Conservation (phyloP, 2,888 invertebrate species). For the Stenurella melanura region DNA sequence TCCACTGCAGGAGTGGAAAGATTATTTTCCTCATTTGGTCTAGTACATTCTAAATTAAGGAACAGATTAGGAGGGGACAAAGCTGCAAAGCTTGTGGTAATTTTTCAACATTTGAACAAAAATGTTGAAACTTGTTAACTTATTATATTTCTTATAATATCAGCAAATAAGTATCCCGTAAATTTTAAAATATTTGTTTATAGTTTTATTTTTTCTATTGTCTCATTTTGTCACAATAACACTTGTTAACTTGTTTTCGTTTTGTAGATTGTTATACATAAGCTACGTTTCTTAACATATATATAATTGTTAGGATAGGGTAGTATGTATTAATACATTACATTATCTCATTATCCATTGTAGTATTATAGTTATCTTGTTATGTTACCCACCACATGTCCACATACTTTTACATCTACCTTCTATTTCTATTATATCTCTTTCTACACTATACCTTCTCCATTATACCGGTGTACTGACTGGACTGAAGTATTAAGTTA, state of each 20-base stretch:
- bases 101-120: slow-evolving; percentile 7
- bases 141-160: neutral
- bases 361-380: neutral
- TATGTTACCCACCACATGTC: neutral
- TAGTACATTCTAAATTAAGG: too few species aligned
- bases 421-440: too few species aligned
- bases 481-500: slow-evolving; percentile 1
- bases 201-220: slow-evolving; percentile 8
- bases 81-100: neutral
- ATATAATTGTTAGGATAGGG: too few species aligned
- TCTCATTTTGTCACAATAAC: neutral
- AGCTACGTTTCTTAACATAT: neutral
- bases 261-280: too few species aligned
- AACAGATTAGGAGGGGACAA: slow-evolving; percentile 8
- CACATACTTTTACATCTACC: neutral
- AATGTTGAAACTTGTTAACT: slow-evolving; percentile 9
- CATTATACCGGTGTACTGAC: too few species aligned
- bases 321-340: too few species aligned
- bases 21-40: too few species aligned
- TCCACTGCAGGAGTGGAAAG: slow-evolving; percentile 4
- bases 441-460: too few species aligned
- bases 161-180: neutral
- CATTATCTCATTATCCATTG: too few species aligned
- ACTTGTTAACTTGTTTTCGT: neutral
- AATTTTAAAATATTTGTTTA: neutral